Percentiles rank a stretch among this genome's conserved stretches.
Conservation (phyloP, 2,888 invertebrate genomes). For the Xestia rhomboidea region DNA sequence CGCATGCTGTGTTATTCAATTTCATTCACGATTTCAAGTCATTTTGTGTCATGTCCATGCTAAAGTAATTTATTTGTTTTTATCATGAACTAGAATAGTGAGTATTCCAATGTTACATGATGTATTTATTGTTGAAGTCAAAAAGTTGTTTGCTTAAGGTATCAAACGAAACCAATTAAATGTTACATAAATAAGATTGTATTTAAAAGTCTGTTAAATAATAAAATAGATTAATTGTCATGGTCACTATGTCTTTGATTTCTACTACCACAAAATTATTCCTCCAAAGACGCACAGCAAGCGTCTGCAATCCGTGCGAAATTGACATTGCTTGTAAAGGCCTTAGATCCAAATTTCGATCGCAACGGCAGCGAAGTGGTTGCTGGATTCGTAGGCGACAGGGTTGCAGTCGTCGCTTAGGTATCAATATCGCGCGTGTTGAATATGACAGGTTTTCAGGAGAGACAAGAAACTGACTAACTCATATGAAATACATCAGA, state of each 20-base stretch:
- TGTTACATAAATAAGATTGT: slow-evolving; percentile 86
- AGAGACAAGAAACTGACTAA: no score
- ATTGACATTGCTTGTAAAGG: background rate
- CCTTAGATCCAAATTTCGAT: background rate
- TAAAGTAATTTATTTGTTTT: slow-evolving; percentile 80
- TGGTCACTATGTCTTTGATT: slow-evolving; percentile 74
- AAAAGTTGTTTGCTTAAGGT: slow-evolving; percentile 82
- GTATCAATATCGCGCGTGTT: no score
- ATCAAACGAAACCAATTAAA: slow-evolving; percentile 81
- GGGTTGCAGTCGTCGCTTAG: no score
- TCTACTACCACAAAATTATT: slow-evolving; percentile 21
- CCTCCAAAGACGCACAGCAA: background rate
- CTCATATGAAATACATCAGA: no score
- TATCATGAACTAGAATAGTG: slow-evolving; percentile 78
- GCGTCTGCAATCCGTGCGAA: background rate
- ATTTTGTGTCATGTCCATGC: slow-evolving; percentile 83
- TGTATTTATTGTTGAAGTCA: slow-evolving; percentile 87
- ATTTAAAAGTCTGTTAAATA: slow-evolving; percentile 89
- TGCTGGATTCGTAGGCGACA: no score
- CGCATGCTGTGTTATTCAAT: slow-evolving; percentile 78
- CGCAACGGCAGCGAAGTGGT: background rate
- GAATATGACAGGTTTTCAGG: no score
- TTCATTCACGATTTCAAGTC: slow-evolving; percentile 79
- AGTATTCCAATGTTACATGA: slow-evolving; percentile 84
- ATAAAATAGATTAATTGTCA: slow-evolving; percentile 83